phyloP scores from a whole-genome alignment of 2,113 vertebrate genomes.

The Myrmecobius fasciatus region DNA sequence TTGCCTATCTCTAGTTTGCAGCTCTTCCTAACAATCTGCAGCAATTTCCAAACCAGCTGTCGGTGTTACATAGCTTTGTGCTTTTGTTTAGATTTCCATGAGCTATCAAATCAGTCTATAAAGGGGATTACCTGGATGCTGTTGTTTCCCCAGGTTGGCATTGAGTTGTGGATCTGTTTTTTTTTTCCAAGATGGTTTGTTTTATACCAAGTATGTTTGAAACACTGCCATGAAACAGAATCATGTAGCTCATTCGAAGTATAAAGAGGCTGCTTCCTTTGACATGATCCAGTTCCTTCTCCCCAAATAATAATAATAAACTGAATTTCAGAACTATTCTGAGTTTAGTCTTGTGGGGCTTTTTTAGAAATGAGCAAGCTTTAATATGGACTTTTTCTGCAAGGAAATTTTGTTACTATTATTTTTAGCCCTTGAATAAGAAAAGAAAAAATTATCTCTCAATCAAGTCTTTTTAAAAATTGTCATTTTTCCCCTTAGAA shows the following conservation, averaged over 20 bases:
- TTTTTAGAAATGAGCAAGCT: background rate
- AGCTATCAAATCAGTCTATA: slow-evolving; percentile 79
- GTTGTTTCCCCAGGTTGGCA: slow-evolving; percentile 77
- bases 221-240: background rate
- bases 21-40: slow-evolving; percentile 83
- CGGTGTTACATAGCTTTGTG: slow-evolving; percentile 67
- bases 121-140: slow-evolving; percentile 82
- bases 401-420: background rate
- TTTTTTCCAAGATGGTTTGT: slow-evolving; percentile 20
- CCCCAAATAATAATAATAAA: background rate
- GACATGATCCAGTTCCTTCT: background rate
- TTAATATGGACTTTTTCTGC: background rate
- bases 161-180: slow-evolving; percentile 61
- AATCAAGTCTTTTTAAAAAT: background rate
- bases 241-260: background rate
- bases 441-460: background rate
- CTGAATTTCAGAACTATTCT: background rate
- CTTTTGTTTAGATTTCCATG: slow-evolving; percentile 81
- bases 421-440: slow-evolving; percentile 4
- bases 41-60: slow-evolving; percentile 84
- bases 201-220: background rate
- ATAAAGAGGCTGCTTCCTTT: background rate
- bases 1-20: slow-evolving; percentile 84
- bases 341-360: background rate
- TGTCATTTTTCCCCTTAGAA: background rate